Percentiles rank a stretch among this genome's conserved stretches.
Evolutionary conservation across 2,113 vertebrate species (phyloP).

Genomic region (Microtus pennsylvanicus): DNA sequence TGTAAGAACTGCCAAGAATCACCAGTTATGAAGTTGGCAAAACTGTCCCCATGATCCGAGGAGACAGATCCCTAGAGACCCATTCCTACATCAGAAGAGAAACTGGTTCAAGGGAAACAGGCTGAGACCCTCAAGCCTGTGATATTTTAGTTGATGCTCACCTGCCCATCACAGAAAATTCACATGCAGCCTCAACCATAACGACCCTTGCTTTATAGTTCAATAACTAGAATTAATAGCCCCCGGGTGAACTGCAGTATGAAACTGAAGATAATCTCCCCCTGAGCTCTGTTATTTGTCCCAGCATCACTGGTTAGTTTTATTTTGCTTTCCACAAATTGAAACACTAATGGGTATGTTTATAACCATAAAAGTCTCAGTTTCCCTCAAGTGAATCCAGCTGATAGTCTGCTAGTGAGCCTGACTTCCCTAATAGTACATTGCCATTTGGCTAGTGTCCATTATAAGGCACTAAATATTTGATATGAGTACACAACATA

Average conservation of each 20-base stretch:
- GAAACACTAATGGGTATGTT: neutral
- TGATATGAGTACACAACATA: neutral
- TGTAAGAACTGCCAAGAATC: slow-evolving; percentile 38
- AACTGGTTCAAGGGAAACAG: neutral
- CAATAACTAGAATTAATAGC: slow-evolving; percentile 36
- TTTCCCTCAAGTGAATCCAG: neutral
- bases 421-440: neutral
- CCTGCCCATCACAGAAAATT: slow-evolving; percentile 43
- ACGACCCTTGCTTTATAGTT: slow-evolving; percentile 36
- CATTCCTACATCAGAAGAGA: slow-evolving; percentile 8
- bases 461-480: slow-evolving; percentile 26
- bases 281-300: slow-evolving; percentile 15
- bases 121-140: neutral
- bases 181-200: slow-evolving; percentile 35
- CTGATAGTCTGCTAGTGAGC: neutral
- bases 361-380: slow-evolving; percentile 10
- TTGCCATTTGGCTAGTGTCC: neutral
- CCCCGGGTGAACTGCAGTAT: neutral
- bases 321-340: slow-evolving; percentile 53
- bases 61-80: neutral
- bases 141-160: slow-evolving; percentile 50
- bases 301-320: slow-evolving; percentile 13
- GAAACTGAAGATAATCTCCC: slow-evolving; percentile 22
- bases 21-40: slow-evolving; percentile 25
- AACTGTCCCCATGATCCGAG: slow-evolving; percentile 37